Base-by-base conservation (phyloP, 1,140 invertebrate genomes). In the Maniola jurtina region DNA sequence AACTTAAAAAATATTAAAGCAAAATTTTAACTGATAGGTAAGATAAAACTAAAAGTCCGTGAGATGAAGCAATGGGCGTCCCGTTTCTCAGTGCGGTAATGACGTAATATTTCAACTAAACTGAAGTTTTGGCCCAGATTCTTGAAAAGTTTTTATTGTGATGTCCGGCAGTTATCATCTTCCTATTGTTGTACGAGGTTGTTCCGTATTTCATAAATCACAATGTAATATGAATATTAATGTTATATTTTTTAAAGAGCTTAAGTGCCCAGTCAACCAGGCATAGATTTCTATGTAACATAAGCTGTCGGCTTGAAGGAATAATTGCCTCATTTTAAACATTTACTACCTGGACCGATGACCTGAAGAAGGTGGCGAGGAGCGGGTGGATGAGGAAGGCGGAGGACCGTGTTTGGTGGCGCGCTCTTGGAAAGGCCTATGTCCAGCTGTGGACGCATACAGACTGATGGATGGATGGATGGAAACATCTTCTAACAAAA, bases 121-220 rank as follows among this genome's bases (percentile, higher is more conserved):
- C 70, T 64, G 67, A 73, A 73, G 64, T 75, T 72, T 72, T 79
- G 75, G 70, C 70, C 70, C 70, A 64, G 64, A 59, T 74, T 71
- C 68, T 64, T 54, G 64, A 73, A 75, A 77, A 70, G 50, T 79
- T 79, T 76, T 79, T 75, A 73, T 79, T 76, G 70, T 68, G 58
- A 68, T 64, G 62, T 56, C 69, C 66, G 54, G 73, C 66, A 63
- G 57, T 68, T 68, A 67, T 56, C 65, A 66, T 71, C 66, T 60
- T 69, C 77, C 63, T 64, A 63, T 56, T 77, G 68, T 76, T 50
- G 67, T 73, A 75, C 68, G 5, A 66, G 62, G 42, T 58, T 66
- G 54, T 13, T 55, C 54, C 59, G 66, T 63, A 66, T 60, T 66
- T 63, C 9, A 55, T 11, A 34, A 55, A 55, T 55, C 25, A 34